phyloP scores from a whole-genome alignment of 2,888 invertebrate genomes.

The Drosophila merina region DNA sequence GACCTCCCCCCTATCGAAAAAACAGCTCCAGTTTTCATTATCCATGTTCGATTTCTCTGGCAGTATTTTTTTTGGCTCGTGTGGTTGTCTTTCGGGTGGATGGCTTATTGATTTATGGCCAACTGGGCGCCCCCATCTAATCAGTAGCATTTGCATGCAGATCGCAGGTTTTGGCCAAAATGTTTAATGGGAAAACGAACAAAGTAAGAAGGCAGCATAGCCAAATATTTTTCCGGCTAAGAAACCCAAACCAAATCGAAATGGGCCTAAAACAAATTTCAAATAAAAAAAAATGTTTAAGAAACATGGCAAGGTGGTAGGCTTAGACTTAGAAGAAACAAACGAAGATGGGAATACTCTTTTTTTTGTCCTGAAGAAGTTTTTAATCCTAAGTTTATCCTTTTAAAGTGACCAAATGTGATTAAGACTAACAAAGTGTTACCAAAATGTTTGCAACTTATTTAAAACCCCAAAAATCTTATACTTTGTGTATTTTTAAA shows the following conservation, averaged over 20 bases:
- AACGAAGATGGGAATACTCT: not conserved
- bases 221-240: constrained; percentile 69
- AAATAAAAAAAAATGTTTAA: constrained; percentile 5
- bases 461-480: too few relatives aligned
- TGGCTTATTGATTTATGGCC: constrained; percentile 35
- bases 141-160: constrained; percentile 71
- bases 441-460: not conserved
- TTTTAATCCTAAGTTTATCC: too few relatives aligned
- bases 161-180: constrained; percentile 64
- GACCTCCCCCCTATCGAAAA: not conserved
- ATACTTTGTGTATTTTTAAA: too few relatives aligned
- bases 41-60: constrained; percentile 3
- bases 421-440: not conserved
- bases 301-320: not conserved
- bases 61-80: constrained; percentile 16
- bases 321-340: not conserved
- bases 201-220: constrained; percentile 57
- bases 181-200: constrained; percentile 60
- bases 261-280: constrained; percentile 12
- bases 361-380: too few relatives aligned
- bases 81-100: constrained; percentile 12
- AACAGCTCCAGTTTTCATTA: constrained; percentile 14
- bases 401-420: not conserved
- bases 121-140: constrained; percentile 58
- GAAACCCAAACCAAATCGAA: constrained; percentile 27